Evolutionary conservation across 2,113 vertebrate genomes (phyloP).

Genomic region (Sturnira hondurensis): DNA sequence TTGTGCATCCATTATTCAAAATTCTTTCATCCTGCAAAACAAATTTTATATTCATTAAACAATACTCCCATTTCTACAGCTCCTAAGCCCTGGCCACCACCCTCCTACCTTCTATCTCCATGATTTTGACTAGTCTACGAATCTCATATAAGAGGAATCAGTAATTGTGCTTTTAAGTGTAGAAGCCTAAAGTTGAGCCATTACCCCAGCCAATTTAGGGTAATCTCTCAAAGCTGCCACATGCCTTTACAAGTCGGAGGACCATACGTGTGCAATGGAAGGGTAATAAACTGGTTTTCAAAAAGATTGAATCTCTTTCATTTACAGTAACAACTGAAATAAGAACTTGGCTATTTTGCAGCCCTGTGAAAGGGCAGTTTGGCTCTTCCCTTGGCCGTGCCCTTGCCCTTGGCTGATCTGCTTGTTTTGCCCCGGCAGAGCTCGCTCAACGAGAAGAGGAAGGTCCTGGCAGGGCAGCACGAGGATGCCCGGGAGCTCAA

Average conservation of each 20-base stretch:
- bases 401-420: not conserved
- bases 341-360: rapidly evolving
- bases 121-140: not conserved
- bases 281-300: not conserved
- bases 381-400: not conserved
- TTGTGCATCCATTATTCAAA: not conserved
- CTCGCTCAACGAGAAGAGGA: conserved; percentile 88
- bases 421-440: conserved; percentile 79
- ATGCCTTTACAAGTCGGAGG: not conserved
- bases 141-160: not conserved
- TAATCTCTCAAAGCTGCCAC: not conserved
- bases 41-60: not conserved
- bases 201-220: not conserved
- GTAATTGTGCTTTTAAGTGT: not conserved
- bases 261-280: too few relatives aligned
- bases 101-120: not conserved
- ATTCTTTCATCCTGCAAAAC: not conserved
- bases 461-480: conserved; percentile 90
- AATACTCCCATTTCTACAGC: not conserved
- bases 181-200: not conserved
- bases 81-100: not conserved
- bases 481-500: conserved; percentile 96
- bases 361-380: not conserved
- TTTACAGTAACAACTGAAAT: not conserved
- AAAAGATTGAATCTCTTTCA: not conserved